Evolutionary conservation across 2,888 invertebrate genomes (phyloP), one percentile per base, ranked within the genome.

Genomic region (Ormyrus thymus): DNA sequence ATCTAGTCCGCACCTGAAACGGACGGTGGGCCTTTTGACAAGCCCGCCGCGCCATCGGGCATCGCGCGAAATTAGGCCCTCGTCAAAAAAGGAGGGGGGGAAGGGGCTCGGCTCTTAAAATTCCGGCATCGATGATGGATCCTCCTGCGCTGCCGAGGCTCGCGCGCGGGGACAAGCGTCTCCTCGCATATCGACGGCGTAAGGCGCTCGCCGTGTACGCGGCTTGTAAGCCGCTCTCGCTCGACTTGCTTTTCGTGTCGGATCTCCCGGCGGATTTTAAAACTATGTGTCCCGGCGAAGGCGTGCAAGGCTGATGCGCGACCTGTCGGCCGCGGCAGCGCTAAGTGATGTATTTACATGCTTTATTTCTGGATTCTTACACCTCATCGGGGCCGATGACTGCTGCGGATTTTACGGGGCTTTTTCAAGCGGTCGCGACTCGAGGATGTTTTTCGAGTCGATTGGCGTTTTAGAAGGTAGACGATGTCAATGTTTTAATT

Each of bases 111-210:
- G 86, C 86, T 87, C 86, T 87, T 87, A 86, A 88, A 86, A 87
- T 87, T 87, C 87, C 48, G n/a, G 80, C 85, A 86, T 87, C 86
- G 85, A 86, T 87, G 86, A 87, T 86, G 85, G 84, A 87, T 87
- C 84, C 84, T 2, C 2, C 29, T n/a, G 1, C 29, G 29, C 29
- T 29, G 2, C 29, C 29, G 29, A 29, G 29, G 29, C 29, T 29
- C 29, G 29, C 29, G 29, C 1, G 29, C 29, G 29, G 29, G 29
- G 29, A 29, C 72, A 66, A 72, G 68, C 62, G 65, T 72, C 70
- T 69, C 13, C 9, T 55, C 62, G 76, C 11, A 66, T 53, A 69
- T 69, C 56, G 29, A 69, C 55, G 56, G 29, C 43, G 15, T 65
- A 48, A 51, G 72, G 11, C 15, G 4, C 61, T 48, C 45, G 29